Evolutionary conservation across 2,888 invertebrate species (phyloP).

Genomic region (Cinara cedri): DNA sequence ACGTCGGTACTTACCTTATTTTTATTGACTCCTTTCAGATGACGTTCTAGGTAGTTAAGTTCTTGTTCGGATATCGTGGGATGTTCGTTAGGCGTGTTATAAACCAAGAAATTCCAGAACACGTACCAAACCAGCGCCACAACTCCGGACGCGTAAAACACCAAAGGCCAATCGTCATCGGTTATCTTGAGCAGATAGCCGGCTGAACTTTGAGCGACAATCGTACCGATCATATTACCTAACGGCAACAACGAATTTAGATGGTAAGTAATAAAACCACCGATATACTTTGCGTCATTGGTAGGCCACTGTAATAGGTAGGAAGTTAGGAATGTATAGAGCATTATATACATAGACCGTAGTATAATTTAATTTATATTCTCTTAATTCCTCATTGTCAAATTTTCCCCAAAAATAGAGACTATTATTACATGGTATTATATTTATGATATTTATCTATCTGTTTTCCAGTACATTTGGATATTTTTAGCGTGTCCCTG

Average conservation of each 20-base stretch:
- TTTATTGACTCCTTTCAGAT: constrained; percentile 65
- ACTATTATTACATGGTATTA: too few relatives aligned
- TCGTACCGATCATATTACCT: constrained; percentile 66
- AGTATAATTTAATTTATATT: too few relatives aligned
- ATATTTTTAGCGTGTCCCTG: too few relatives aligned
- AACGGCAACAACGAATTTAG: too few relatives aligned
- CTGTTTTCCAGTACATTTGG: too few relatives aligned
- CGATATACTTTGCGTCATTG: too few relatives aligned
- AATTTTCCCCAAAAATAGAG: too few relatives aligned
- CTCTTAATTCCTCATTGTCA: too few relatives aligned
- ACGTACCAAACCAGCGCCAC: constrained; percentile 67
- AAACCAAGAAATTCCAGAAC: constrained; percentile 63
- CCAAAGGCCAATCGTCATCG: constrained; percentile 67
- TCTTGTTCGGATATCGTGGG: constrained; percentile 77
- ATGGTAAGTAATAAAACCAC: too few relatives aligned
- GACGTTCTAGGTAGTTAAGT: constrained; percentile 71
- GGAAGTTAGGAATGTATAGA: too few relatives aligned
- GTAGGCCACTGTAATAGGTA: neutral
- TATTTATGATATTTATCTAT: too few relatives aligned
- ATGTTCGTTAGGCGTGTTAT: constrained; percentile 71
- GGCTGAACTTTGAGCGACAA: constrained; percentile 66
- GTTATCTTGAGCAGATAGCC: constrained; percentile 64
- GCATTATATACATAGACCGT: too few relatives aligned
- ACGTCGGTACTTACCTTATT: constrained; percentile 39
- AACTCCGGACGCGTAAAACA: constrained; percentile 68